Evolutionary conservation across 2,888 invertebrate species (phyloP), one percentile per base, ranked within the genome.

Genomic region (Trypoxylon attenuatum): DNA sequence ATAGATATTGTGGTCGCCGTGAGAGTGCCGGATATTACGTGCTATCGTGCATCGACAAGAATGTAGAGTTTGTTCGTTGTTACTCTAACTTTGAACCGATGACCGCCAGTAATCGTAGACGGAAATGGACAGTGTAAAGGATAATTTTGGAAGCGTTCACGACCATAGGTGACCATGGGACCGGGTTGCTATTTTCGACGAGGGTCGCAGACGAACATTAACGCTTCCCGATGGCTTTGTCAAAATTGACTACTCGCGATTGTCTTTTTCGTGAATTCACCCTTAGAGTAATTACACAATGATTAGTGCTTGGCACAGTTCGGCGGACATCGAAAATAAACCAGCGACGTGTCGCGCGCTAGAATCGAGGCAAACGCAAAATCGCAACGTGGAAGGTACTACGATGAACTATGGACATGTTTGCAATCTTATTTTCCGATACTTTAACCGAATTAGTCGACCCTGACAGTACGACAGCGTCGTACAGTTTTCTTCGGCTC

Each of bases 111-210:
- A 22, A 46, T 23, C 25, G 2, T 15, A 6, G 13, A n/a, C 45
- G 6, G 16, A 18, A 25, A 8, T 16, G 45, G 13, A 25, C 22
- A 13, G 25, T 6, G 16, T 46, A 46, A 39, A 13, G 15, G 39
- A 39, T 50, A 50, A 39, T 23, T 50, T 50, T 50, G 50, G 50
- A 38, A n/a, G 15, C 50, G 13, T 18, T 19, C 19, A 2, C 33
- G n/a, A 21, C 39, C 38, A 23, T 39, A 39, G 5, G 23, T 13
- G 23, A 15, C 38, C 25, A 23, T 25, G 57, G 43, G n/a, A 51
- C 39, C 25, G 22, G 46, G 55, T 39, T 58, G 71, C 56, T 50
- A 50, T 50, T 50, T 50, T 23, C 22, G 22, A 50, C 10, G 22
- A 23, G 15, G 13, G 15, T 38, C 13, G 16, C 33, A 27, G 18